Conservation (phyloP, 2,888 invertebrate species). For the Arctia plantaginis region DNA sequence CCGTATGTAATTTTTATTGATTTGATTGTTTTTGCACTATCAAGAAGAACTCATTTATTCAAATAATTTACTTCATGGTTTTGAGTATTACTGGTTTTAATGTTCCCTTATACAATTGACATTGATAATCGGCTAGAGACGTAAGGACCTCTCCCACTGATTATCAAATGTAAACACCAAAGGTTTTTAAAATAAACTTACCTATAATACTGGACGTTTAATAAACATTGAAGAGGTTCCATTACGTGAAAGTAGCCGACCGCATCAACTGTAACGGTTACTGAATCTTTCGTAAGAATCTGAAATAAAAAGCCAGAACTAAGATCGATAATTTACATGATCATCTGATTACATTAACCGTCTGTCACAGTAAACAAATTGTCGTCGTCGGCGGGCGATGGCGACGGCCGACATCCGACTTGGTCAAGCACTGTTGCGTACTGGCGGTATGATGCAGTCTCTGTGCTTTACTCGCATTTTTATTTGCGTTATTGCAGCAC, state of each 20-base stretch:
- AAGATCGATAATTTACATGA: not conserved
- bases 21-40: no score
- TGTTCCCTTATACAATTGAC: no score
- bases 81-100: no score
- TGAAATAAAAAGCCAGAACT: slow-evolving; percentile 85
- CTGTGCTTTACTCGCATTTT: not conserved
- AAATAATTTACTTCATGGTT: no score
- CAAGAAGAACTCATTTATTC: no score
- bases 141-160: no score
- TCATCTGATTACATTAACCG: not conserved
- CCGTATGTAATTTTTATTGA: no score
- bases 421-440: not conserved
- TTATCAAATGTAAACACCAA: not conserved
- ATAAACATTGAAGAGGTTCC: slow-evolving; percentile 89
- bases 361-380: not conserved
- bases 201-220: slow-evolving; percentile 70
- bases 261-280: slow-evolving; percentile 96
- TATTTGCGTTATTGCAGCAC: no score
- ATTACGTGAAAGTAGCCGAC: slow-evolving; percentile 91
- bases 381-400: no score
- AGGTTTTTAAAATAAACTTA: slow-evolving; percentile 38
- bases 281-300: slow-evolving; percentile 91
- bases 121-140: no score
- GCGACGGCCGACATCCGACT: not conserved
- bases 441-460: not conserved